Evolutionary conservation across 1,140 invertebrate genomes (phyloP), one percentile per base, ranked within the genome.

Genomic region (Mamestra configurata): DNA sequence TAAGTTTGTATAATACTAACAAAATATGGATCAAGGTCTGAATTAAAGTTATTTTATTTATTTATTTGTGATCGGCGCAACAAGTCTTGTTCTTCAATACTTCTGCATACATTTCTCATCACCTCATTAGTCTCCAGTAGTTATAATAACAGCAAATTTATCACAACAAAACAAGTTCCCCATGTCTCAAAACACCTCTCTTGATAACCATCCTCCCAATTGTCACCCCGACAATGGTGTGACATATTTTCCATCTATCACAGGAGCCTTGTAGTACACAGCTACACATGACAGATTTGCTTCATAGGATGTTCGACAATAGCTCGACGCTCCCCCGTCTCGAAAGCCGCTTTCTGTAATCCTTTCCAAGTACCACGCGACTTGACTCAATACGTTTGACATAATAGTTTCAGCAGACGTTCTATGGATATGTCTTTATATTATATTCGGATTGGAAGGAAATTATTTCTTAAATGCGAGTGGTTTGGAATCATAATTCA

Each of bases 231-330:
- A 49, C 43, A 43, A 43, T 43, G 11, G 8, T 43, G 11, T 61
- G 57, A 31, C 59, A 64, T 37, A 64, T 64, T 64, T 64, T 37
- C 59, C 31, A 64, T 64, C 31, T 64, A 64, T 64, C 59, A 37
- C n/a, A 64, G n/a, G n/a, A 11, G n/a, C 35, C 61, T 37, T 37
- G 31, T 10, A 10, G 18, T n/a, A 11, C 37, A 40, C 10, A 40
- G 3, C 13, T 35, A 22, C 61, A 40, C 35, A 66, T 40, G 61
- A 66, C 61, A 40, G 61, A 66, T 66, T 66, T 66, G 35, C 35
- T 66, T 20, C 35, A 66, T 20, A 66, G 18, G n/a, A 66, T 66
- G 61, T 66, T 22, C 61, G 61, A 66, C 61, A 66, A 66, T 66
- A 6, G 35, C 59, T 64, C 18, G 35, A 11, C 61, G 61, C 10